These are phyloP conservation scores for Colletes collaris DNA, from an alignment of 2,888 invertebrate species.

Conservation along the genomic window DNA sequence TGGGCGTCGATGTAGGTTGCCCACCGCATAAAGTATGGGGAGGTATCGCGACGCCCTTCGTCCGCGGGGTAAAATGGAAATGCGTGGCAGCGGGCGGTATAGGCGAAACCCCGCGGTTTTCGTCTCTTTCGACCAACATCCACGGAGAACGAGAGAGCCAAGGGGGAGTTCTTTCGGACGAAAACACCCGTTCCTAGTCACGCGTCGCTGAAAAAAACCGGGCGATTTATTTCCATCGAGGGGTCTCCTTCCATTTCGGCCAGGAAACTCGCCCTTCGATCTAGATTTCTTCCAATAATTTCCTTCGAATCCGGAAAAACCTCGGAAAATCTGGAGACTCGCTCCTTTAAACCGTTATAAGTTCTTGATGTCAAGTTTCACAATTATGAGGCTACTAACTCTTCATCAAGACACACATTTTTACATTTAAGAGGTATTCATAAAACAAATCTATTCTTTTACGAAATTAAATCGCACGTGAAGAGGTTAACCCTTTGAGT, in stretches of 20 bases:
- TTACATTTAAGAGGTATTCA: too few relatives aligned
- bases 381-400: too few relatives aligned
- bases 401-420: too few relatives aligned
- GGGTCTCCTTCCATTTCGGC: not conserved
- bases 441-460: too few relatives aligned
- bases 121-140: constrained; percentile 48
- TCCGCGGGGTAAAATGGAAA: constrained; percentile 77
- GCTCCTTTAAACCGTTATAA: too few relatives aligned
- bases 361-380: too few relatives aligned
- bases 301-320: too few relatives aligned
- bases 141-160: not conserved
- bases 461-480: too few relatives aligned
- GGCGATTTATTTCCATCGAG: constrained; percentile 46
- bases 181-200: constrained; percentile 52
- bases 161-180: constrained; percentile 33
- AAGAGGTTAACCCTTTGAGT: too few relatives aligned
- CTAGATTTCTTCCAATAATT: too few relatives aligned
- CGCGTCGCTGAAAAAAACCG: constrained; percentile 43
- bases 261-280: constrained; percentile 1
- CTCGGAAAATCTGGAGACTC: too few relatives aligned
- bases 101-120: constrained; percentile 75
- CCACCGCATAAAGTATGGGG: constrained; percentile 56
- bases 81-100: constrained; percentile 75
- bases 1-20: constrained; percentile 57
- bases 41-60: constrained; percentile 57